phyloP scores from a whole-genome alignment of 2,113 vertebrate species.

The Tiliqua scincoides region DNA sequence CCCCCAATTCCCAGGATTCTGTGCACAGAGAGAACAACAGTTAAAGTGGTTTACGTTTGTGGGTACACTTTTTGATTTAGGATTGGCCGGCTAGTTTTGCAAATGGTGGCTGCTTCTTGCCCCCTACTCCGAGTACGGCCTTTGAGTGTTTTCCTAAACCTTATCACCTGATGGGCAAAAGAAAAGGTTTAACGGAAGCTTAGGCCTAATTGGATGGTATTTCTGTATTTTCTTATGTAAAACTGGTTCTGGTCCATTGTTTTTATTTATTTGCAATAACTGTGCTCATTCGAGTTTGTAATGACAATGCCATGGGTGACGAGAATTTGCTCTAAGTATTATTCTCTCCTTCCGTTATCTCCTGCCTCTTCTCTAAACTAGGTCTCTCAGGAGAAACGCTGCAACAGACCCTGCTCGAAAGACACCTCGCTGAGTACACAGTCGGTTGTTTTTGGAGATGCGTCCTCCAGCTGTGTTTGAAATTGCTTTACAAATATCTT shows the following conservation, averaged over 20 bases:
- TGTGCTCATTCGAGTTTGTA: constrained; percentile 84
- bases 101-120: constrained; percentile 60
- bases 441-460: constrained; percentile 41
- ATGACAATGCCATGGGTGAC: constrained; percentile 83
- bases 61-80: constrained; percentile 40
- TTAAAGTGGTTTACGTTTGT: not conserved
- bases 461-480: constrained; percentile 23
- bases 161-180: constrained; percentile 75
- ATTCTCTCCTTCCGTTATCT: constrained; percentile 71
- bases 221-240: constrained; percentile 82
- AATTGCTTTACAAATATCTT: constrained; percentile 71
- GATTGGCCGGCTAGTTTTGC: constrained; percentile 44
- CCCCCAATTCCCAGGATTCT: not conserved
- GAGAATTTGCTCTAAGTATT: constrained; percentile 83
- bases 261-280: constrained; percentile 86
- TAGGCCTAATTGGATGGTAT: constrained; percentile 75
- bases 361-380: constrained; percentile 72
- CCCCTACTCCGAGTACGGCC: constrained; percentile 62
- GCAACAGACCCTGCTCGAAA: constrained; percentile 69
- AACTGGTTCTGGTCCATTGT: constrained; percentile 85
- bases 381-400: constrained; percentile 75
- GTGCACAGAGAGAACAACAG: not conserved
- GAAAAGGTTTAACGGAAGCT: constrained; percentile 76
- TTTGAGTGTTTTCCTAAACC: constrained; percentile 74
- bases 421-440: constrained; percentile 69